Evolutionary conservation across 1,140 invertebrate species (phyloP).

Genomic region (Ostrea denselamellosa): DNA sequence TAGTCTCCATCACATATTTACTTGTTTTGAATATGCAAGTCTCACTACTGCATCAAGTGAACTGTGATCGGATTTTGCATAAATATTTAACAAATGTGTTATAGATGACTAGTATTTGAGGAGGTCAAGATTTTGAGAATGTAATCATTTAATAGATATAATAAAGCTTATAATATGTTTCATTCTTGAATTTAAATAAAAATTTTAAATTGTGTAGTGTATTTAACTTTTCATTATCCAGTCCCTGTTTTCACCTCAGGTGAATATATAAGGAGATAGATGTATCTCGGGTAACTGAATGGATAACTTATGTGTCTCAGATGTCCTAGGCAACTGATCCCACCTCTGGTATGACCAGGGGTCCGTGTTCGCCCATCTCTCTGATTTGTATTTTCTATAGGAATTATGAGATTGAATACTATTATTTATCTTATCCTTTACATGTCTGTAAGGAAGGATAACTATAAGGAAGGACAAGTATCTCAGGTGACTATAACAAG

Average conservation of each 20-base stretch:
- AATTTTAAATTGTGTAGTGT: too few relatives aligned
- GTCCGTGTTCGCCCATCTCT: too few relatives aligned
- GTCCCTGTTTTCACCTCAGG: background rate
- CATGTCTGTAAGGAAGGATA: too few relatives aligned
- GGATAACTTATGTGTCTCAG: background rate
- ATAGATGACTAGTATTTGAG: background rate
- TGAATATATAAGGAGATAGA: slow-evolving; percentile 1
- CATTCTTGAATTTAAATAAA: slow-evolving; percentile 26
- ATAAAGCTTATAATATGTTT: slow-evolving; percentile 4
- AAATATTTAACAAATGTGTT: background rate
- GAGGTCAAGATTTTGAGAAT: background rate
- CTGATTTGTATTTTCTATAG: too few relatives aligned
- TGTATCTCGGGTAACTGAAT: background rate
- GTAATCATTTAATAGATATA: background rate
- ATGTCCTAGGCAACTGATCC: too few relatives aligned
- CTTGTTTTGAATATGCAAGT: background rate
- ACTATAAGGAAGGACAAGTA: too few relatives aligned
- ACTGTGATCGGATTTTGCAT: background rate
- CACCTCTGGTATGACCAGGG: too few relatives aligned
- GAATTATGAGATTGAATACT: too few relatives aligned
- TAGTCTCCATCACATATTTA: too few relatives aligned
- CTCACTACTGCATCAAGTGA: slow-evolving; percentile 40
- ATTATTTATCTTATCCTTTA: too few relatives aligned
- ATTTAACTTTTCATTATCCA: background rate
- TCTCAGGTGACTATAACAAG: too few relatives aligned